Evolutionary conservation across 2,797 vertebrate species (phyloP).

Genomic region (Phoeniculus purpureus): DNA sequence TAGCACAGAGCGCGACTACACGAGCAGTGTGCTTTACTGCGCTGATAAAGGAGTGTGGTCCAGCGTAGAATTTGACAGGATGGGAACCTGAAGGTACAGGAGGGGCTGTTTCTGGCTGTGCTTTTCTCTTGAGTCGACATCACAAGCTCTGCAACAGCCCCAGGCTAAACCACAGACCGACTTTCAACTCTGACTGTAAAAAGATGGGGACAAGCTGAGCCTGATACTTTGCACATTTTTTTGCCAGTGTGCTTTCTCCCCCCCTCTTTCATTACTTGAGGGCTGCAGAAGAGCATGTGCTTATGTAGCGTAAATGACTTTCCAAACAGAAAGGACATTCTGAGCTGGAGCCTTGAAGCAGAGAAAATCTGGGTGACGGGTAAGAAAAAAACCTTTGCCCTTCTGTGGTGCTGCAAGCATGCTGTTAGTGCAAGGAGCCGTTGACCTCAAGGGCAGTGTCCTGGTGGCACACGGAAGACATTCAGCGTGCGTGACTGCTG

Average conservation of each 20-base stretch:
- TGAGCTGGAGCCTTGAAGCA: neutral
- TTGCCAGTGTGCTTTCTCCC: neutral
- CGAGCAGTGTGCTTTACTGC: neutral
- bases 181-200: neutral
- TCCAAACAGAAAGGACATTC: neutral
- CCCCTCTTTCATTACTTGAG: neutral
- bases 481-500: neutral
- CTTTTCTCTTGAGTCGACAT: neutral
- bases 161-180: neutral
- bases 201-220: neutral
- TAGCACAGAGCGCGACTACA: neutral
- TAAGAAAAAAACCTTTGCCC: neutral
- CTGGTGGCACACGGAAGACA: neutral
- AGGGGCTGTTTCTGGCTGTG: neutral
- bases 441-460: neutral
- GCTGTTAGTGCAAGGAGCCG: neutral
- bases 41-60: neutral
- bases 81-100: neutral
- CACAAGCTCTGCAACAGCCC: neutral
- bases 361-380: neutral
- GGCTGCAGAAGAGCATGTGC: neutral
- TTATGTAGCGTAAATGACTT: constrained; percentile 1
- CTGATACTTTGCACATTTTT: neutral
- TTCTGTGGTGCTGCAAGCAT: neutral
- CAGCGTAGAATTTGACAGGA: neutral